Conservation (phyloP, 2,888 invertebrate species). For the Drosophila flavopinicola region DNA sequence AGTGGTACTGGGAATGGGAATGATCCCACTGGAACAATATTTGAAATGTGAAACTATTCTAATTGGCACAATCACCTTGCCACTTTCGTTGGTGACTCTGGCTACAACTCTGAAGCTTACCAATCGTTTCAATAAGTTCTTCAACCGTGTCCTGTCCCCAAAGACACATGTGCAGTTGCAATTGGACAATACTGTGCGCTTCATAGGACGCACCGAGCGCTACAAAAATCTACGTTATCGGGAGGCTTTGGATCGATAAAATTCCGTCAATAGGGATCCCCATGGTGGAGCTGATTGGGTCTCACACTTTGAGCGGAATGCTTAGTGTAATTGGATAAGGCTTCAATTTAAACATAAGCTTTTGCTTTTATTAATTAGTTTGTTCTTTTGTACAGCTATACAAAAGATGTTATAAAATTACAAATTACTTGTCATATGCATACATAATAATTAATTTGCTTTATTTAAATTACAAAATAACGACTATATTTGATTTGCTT, state of each 20-base stretch:
- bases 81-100: conserved; percentile 17
- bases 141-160: not conserved
- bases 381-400: conserved; percentile 61
- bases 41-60: not conserved
- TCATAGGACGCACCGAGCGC: not conserved
- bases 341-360: conserved; percentile 44
- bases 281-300: not conserved
- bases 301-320: not conserved
- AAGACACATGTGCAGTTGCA: not conserved
- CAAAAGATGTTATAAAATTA: conserved; percentile 61
- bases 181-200: not conserved
- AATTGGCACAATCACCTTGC: conserved; percentile 18
- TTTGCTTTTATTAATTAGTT: conserved; percentile 50
- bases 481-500: conserved; percentile 79
- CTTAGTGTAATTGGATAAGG: not conserved
- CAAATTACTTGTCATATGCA: conserved; percentile 49
- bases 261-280: not conserved
- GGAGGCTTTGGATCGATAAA: conserved; percentile 1
- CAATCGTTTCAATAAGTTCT: conserved; percentile 7
- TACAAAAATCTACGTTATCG: not conserved
- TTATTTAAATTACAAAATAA: conserved; percentile 79
- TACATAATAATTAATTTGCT: conserved; percentile 63
- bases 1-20: not conserved
- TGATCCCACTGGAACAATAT: not conserved
- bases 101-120: not conserved